Percentiles rank a stretch among this genome's conserved stretches.
Evolutionary conservation across 2,797 vertebrate genomes (phyloP).

Genomic region (Gastrophryne carolinensis): DNA sequence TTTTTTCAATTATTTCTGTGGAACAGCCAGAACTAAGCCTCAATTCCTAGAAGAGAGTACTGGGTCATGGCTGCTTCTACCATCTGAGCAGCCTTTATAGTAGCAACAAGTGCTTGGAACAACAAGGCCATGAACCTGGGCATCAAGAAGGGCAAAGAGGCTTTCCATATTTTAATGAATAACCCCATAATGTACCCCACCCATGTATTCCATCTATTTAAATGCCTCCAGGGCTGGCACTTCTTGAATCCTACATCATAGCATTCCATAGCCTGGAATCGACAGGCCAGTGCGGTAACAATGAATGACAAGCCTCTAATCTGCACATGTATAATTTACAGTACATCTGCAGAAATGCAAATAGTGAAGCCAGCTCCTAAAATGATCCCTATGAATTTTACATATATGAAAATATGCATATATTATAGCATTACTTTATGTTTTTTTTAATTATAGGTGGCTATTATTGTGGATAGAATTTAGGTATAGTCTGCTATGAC

Average conservation of each 20-base stretch:
- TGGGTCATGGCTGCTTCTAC: too few relatives aligned
- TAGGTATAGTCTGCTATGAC: not conserved
- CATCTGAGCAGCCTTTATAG: too few relatives aligned
- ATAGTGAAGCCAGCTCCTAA: not conserved
- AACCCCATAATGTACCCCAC: too few relatives aligned
- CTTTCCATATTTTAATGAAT: too few relatives aligned
- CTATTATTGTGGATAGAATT: not conserved
- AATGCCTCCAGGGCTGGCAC: not conserved
- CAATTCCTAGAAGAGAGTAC: too few relatives aligned
- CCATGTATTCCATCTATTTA: not conserved
- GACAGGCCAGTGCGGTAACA: not conserved
- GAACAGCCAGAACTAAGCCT: too few relatives aligned
- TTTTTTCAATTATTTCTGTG: too few relatives aligned
- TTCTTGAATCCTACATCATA: not conserved
- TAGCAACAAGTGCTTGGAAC: too few relatives aligned
- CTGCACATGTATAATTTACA: conserved; percentile 7
- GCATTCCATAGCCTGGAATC: conserved; percentile 2
- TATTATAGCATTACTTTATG: not conserved
- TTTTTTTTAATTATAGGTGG: not conserved
- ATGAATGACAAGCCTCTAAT: conserved; percentile 25
- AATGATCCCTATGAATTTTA: not conserved
- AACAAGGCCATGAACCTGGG: too few relatives aligned
- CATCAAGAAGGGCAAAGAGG: too few relatives aligned
- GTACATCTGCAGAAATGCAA: not conserved
- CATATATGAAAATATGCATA: not conserved